phyloP scores from a whole-genome alignment of 1,140 invertebrate species.

The Hetaerina americana region DNA sequence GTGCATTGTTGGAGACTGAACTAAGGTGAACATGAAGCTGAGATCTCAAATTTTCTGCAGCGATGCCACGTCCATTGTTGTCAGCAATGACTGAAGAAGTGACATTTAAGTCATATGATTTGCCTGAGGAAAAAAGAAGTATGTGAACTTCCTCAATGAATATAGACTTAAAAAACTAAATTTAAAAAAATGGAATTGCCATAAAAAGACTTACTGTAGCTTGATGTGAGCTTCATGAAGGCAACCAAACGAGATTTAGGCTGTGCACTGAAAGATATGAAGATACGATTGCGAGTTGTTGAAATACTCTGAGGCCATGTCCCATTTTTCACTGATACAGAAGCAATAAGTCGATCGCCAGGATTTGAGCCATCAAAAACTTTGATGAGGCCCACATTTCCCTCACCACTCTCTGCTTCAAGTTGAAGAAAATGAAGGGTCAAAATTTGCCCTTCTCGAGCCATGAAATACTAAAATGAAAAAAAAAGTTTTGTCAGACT shows the following conservation, averaged over 20 bases:
- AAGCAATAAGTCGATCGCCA: slow-evolving; percentile 51
- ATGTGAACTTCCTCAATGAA: slow-evolving; percentile 2
- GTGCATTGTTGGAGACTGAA: slow-evolving; percentile 72
- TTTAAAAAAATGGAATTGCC: not conserved
- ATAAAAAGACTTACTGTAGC: slow-evolving; percentile 37
- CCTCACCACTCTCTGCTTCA: slow-evolving; percentile 55
- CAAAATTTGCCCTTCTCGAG: slow-evolving; percentile 57
- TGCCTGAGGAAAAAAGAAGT: slow-evolving; percentile 34
- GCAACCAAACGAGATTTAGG: slow-evolving; percentile 51
- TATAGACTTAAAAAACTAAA: slow-evolving; percentile 4
- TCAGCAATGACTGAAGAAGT: slow-evolving; percentile 67
- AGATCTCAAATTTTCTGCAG: slow-evolving; percentile 69
- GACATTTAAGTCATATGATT: slow-evolving; percentile 79
- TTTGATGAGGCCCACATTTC: slow-evolving; percentile 43
- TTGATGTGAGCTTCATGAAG: slow-evolving; percentile 61
- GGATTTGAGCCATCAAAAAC: slow-evolving; percentile 62
- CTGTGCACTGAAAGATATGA: slow-evolving; percentile 57
- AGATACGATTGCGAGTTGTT: slow-evolving; percentile 59
- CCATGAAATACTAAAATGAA: slow-evolving; percentile 48
- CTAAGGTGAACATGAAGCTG: slow-evolving; percentile 65
- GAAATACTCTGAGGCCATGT: slow-evolving; percentile 76
- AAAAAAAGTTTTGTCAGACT: slow-evolving; percentile 12
- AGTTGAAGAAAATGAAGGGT: slow-evolving; percentile 73
- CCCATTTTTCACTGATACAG: slow-evolving; percentile 55
- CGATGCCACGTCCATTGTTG: slow-evolving; percentile 87